phyloP scores from a whole-genome alignment of 2,888 invertebrate genomes.

The Eristalis pertinax region DNA sequence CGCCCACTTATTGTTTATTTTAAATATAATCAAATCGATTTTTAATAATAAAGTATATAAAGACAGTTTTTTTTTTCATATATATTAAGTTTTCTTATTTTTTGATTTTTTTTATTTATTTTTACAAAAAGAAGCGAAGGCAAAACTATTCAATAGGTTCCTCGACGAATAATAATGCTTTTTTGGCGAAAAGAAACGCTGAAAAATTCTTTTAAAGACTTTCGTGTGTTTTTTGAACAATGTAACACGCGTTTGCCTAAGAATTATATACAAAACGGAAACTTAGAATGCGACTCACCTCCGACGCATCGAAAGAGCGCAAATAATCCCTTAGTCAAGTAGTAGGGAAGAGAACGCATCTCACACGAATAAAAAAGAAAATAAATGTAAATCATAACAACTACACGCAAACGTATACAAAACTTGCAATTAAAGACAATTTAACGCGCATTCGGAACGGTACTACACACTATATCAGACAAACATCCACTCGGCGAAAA shows the following conservation, averaged over 20 bases:
- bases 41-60: constrained; percentile 63
- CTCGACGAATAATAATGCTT: constrained; percentile 37
- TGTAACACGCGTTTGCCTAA: constrained; percentile 30
- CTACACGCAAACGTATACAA: constrained; percentile 41
- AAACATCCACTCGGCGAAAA: constrained; percentile 61
- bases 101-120: constrained; percentile 25
- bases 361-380: constrained; percentile 32
- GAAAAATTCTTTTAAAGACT: constrained; percentile 26
- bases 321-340: constrained; percentile 38
- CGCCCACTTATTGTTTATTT: constrained; percentile 20
- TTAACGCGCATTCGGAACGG: constrained; percentile 52
- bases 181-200: constrained; percentile 38
- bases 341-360: constrained; percentile 25
- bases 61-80: constrained; percentile 51
- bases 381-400: constrained; percentile 20
- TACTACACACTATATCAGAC: constrained; percentile 53
- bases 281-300: constrained; percentile 14
- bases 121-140: constrained; percentile 56
- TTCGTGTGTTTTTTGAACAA: constrained; percentile 18
- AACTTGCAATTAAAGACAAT: constrained; percentile 18
- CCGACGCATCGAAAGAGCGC: constrained; percentile 7
- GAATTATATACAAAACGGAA: constrained; percentile 19
- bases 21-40: constrained; percentile 55
- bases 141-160: constrained; percentile 56
- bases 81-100: constrained; percentile 26